A percentile compares a stretch with the other conserved stretches of the same genome.
Evolutionary conservation across 1,140 invertebrate species (phyloP).

Genomic region (Drosophila murphyi): DNA sequence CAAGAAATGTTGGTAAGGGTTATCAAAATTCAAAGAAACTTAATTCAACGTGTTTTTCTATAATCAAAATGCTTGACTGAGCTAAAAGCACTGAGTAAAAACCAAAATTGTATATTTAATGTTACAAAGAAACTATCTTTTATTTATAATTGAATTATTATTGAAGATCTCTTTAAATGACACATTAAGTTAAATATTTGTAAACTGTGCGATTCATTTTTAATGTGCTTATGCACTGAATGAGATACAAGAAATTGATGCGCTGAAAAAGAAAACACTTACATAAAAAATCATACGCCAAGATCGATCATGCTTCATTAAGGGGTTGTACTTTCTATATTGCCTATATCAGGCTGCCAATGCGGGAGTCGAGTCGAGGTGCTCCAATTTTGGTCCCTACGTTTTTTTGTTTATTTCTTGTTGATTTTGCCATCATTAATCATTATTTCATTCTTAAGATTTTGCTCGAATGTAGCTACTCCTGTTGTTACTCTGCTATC

Average conservation of each 20-base stretch:
- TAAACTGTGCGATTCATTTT: constrained; percentile 22
- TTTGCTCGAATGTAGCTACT: constrained; percentile 30
- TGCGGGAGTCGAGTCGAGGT: constrained; percentile 9
- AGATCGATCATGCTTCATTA: constrained; percentile 39
- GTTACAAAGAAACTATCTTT: too few species aligned
- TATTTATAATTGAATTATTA: too few species aligned
- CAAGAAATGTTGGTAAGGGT: neutral
- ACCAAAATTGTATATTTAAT: too few species aligned
- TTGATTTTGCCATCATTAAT: constrained; percentile 44
- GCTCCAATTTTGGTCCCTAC: constrained; percentile 21
- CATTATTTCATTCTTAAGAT: constrained; percentile 47
- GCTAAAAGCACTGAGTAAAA: too few species aligned
- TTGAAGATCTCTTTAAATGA: neutral
- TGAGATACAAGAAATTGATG: neutral
- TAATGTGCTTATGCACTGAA: neutral
- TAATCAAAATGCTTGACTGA: too few species aligned
- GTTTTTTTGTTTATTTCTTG: constrained; percentile 30
- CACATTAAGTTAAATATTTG: neutral
- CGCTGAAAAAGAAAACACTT: constrained; percentile 21
- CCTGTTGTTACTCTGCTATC: constrained; percentile 38
- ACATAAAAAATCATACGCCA: constrained; percentile 42
- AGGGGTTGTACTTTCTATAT: constrained; percentile 13
- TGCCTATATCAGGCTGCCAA: constrained; percentile 27
- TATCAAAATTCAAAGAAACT: too few species aligned
- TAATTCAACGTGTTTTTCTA: too few species aligned